phyloP scores from a whole-genome alignment of 1,140 invertebrate species.

The Arctopsyche grandis region DNA sequence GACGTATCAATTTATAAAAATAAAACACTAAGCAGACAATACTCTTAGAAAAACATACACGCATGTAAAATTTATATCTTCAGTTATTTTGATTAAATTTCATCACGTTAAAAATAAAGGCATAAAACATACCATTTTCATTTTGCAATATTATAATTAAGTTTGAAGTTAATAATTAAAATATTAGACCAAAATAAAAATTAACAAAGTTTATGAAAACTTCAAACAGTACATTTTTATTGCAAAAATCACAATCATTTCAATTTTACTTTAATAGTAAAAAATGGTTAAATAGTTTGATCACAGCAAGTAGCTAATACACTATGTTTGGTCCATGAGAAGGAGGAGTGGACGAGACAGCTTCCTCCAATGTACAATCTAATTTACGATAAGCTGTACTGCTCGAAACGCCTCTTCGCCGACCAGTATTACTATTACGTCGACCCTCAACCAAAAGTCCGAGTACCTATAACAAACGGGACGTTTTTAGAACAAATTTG shows the following conservation, averaged over 20 bases:
- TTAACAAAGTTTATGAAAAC: neutral
- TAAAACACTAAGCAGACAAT: no score
- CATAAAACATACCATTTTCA: no score
- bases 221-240: neutral
- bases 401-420: conserved; percentile 30
- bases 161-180: no score
- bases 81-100: no score
- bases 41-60: no score
- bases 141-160: no score
- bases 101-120: no score
- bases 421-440: conserved; percentile 31
- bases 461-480: conserved; percentile 35
- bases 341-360: conserved; percentile 50
- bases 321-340: conserved; percentile 49
- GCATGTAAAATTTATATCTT: no score
- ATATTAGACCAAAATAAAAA: neutral
- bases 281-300: neutral
- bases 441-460: conserved; percentile 50
- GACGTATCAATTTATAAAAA: no score
- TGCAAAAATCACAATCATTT: conserved; percentile 6
- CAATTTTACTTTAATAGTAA: neutral
- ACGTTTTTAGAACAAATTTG: neutral
- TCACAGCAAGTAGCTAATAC: conserved; percentile 41
- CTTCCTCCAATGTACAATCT: conserved; percentile 51
- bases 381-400: conserved; percentile 48